Evolutionary conservation across 2,888 invertebrate genomes (phyloP).

Genomic region (Nesidiocoris tenuis): DNA sequence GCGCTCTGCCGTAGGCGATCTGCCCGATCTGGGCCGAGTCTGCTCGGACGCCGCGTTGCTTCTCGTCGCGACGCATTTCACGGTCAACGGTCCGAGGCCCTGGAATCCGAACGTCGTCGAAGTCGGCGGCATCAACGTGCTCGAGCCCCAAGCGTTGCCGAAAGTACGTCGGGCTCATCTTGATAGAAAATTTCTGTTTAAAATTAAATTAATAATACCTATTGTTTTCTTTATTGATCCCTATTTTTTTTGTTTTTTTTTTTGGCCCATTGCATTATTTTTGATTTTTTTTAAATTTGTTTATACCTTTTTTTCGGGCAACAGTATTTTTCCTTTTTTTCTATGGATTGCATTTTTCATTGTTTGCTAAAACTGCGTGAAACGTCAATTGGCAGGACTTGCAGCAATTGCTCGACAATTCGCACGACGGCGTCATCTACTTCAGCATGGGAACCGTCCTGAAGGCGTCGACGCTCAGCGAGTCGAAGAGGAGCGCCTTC

Average conservation of each 20-base stretch:
- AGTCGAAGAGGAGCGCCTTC: conserved; percentile 62
- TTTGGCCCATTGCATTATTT: too few relatives aligned
- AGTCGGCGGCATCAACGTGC: conserved; percentile 64
- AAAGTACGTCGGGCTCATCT: conserved; percentile 45
- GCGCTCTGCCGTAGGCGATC: conserved; percentile 44
- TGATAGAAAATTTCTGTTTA: too few relatives aligned
- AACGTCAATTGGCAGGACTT: too few relatives aligned
- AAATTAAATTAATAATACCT: too few relatives aligned
- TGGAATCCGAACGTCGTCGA: conserved; percentile 63
- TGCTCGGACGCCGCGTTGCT: conserved; percentile 56
- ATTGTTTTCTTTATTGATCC: too few relatives aligned
- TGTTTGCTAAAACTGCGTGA: too few relatives aligned
- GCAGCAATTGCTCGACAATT: conserved; percentile 64
- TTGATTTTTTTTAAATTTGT: too few relatives aligned
- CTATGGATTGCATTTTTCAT: too few relatives aligned
- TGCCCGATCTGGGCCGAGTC: conserved; percentile 55
- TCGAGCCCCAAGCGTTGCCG: conserved; percentile 44
- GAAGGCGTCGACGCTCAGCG: conserved; percentile 64
- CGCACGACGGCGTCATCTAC: conserved; percentile 68
- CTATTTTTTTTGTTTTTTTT: too few relatives aligned
- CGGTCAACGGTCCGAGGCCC: conserved; percentile 56
- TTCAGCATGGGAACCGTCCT: conserved; percentile 78
- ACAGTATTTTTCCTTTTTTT: too few relatives aligned
- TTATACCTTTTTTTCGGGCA: too few relatives aligned
- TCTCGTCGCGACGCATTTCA: conserved; percentile 58